Conservation (phyloP, 2,113 vertebrate genomes). For the Laticauda laticaudata region DNA sequence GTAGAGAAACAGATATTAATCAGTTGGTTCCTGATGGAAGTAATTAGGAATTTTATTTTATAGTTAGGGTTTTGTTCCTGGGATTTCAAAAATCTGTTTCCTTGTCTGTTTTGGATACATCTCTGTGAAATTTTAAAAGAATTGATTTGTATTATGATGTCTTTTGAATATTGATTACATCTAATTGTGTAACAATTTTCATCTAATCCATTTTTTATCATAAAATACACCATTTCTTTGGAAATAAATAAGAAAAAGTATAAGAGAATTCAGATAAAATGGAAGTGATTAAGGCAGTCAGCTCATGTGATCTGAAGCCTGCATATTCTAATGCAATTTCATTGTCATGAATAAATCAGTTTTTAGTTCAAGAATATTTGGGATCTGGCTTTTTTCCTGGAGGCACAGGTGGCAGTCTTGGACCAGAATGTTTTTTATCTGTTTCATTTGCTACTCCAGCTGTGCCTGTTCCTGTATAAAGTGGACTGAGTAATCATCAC, state of each 20-base stretch:
- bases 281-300: not conserved
- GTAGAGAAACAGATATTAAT: not conserved
- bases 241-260: not conserved
- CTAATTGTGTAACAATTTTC: not conserved
- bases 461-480: not conserved
- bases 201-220: not conserved
- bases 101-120: not conserved
- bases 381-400: not conserved
- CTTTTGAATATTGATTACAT: not conserved
- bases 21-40: not conserved
- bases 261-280: not conserved
- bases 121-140: not conserved
- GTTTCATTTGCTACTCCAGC: not conserved
- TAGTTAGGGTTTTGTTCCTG: not conserved
- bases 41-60: not conserved
- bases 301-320: not conserved
- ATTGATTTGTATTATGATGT: not conserved
- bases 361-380: not conserved
- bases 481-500: not conserved
- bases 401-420: slow-evolving; percentile 14
- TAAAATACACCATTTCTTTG: not conserved
- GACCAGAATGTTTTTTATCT: slow-evolving; percentile 6
- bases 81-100: not conserved
- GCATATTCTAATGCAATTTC: not conserved
- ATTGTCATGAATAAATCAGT: slow-evolving; percentile 4